Evolutionary conservation across 2,797 vertebrate genomes (phyloP), one percentile per base, ranked within the genome.

Genomic region (Sebastes nivosus): DNA sequence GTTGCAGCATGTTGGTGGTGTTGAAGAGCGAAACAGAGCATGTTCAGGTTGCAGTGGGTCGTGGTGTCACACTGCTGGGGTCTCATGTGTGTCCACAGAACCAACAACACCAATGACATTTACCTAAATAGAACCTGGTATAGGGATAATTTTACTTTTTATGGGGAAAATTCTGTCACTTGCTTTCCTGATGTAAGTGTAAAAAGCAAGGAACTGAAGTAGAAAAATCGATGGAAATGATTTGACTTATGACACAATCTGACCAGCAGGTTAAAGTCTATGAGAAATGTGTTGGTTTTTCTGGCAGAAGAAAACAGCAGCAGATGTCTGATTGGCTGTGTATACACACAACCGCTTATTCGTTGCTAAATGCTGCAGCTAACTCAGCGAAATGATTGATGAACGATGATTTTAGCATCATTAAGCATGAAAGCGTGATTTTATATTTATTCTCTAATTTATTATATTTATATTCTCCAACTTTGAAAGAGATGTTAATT

Each of bases 1-100:
- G 75, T 67, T 79, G 85, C 65, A 87, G 85, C 60, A 34, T 50
- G 86, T 29, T 81, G 65, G 60, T 29, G 25, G 46, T 38, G 66
- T 52, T 67, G 60, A 77, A 74, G 68, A 67, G 42, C 54, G 52
- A 77, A 68, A 70, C 74, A 78, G 80, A 61, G 71, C 60, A 27
- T 18, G 57, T 60, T 68, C 27, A 38, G 58, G 71, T 68, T 34
- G 36, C 59, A 66, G 55, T 50, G 29, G 70, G 57, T 85, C 38
- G 20, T 4, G 36, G 54, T 55, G 74, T 42, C 61, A 52, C 27
- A 50, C 66, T 61, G 29, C 55, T 25, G 60, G 29, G 60, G 25
- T 71, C 67, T 64, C 68, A 25, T 27, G 58, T 27, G 58, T 30
- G 60, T 42, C 42, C 24, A 71, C 24, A 30, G 18, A 22, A 30